Percentiles rank a stretch among this genome's conserved stretches.
Conservation (phyloP, 53 echinoderm and acorn worm species). For the Paracentrotus lividus region DNA sequence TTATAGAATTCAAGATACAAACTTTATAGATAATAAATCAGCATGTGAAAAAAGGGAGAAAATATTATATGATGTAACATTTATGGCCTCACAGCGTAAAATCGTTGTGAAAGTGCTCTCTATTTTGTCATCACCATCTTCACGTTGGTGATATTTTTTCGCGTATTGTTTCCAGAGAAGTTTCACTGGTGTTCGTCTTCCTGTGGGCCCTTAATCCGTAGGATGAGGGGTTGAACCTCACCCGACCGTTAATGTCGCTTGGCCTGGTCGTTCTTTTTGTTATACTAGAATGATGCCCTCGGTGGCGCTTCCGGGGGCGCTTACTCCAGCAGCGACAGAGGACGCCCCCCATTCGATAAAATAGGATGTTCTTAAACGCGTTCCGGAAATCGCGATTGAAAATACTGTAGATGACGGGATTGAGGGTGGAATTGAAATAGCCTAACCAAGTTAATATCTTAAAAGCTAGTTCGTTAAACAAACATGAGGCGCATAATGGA, state of each 20-base stretch:
- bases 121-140: not conserved
- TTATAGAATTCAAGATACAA: constrained; percentile 35
- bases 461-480: constrained; percentile 79
- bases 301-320: constrained; percentile 47
- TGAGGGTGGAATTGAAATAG: constrained; percentile 92
- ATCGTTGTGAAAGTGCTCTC: not conserved
- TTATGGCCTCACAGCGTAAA: not conserved
- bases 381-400: constrained; percentile 97
- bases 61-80: not conserved
- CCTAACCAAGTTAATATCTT: constrained; percentile 94
- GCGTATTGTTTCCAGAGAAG: constrained; percentile 73
- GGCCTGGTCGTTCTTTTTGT: constrained; percentile 60
- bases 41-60: not conserved
- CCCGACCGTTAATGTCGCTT: constrained; percentile 64
- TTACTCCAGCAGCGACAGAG: constrained; percentile 50
- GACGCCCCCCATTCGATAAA: constrained; percentile 39
- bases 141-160: constrained; percentile 81
- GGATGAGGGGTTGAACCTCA: not conserved
- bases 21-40: not conserved
- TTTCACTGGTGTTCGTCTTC: constrained; percentile 66
- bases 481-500: constrained; percentile 85
- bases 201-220: constrained; percentile 38
- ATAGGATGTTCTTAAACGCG: constrained; percentile 91
- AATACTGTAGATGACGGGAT: constrained; percentile 98
- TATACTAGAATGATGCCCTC: constrained; percentile 64